Evolutionary conservation across 2,113 vertebrate species (phyloP).

Genomic region (Pterocles orientalis): DNA sequence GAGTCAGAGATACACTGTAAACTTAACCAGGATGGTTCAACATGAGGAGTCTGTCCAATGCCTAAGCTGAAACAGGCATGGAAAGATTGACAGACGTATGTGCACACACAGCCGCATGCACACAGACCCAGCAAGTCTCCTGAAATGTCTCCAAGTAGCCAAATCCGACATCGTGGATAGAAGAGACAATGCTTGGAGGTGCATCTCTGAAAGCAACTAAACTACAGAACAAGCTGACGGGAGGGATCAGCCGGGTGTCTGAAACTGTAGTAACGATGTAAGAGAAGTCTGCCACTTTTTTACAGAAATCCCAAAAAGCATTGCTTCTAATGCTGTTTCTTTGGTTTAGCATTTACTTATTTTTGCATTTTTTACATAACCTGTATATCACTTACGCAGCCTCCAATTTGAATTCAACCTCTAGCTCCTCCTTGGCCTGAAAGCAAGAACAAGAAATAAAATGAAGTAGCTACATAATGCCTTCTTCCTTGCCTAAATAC

Average conservation of each 20-base stretch:
- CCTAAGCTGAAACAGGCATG: neutral
- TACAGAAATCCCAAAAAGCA: neutral
- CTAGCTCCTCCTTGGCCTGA: constrained; percentile 74
- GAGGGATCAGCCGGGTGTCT: accelerated
- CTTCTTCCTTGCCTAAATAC: neutral
- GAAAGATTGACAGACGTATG: neutral
- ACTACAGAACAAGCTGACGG: neutral
- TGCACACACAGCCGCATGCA: neutral
- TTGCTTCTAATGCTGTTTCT: neutral
- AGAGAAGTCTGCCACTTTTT: neutral
- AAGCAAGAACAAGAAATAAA: constrained; percentile 17
- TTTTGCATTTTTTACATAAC: neutral
- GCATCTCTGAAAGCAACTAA: neutral
- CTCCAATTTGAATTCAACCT: constrained; percentile 82
- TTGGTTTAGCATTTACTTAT: neutral
- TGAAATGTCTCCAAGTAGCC: neutral
- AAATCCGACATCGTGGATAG: neutral
- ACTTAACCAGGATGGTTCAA: neutral
- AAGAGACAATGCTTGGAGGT: neutral
- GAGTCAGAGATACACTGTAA: neutral
- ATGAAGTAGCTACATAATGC: neutral
- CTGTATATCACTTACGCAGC: constrained; percentile 72
- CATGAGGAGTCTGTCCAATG: neutral
- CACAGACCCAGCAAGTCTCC: neutral
- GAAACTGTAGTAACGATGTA: neutral